These are phyloP conservation scores for Chaetura pelagica DNA, from an alignment of 2,113 vertebrate species.

Conservation along the genomic window DNA sequence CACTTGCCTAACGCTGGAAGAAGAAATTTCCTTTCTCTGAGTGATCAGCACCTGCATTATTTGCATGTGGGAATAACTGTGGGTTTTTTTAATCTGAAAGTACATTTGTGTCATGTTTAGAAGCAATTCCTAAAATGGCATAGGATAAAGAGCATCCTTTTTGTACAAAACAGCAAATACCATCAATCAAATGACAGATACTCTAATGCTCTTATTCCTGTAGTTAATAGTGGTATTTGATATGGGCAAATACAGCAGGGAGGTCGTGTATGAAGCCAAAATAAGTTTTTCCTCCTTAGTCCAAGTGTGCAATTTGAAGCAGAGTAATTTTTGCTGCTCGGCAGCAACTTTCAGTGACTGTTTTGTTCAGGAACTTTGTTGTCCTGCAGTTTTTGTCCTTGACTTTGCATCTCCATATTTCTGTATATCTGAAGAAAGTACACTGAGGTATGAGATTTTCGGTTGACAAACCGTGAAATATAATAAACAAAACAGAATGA, in stretches of 20 bases:
- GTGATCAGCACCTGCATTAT: neutral
- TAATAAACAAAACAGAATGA: neutral
- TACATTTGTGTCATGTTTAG: neutral
- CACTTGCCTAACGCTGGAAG: neutral
- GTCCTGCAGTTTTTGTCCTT: neutral
- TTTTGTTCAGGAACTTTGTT: neutral
- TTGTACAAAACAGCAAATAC: neutral
- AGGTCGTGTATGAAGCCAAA: neutral
- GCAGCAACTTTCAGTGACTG: neutral
- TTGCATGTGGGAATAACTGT: neutral
- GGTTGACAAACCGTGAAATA: neutral
- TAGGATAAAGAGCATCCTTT: neutral
- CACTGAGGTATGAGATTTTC: neutral
- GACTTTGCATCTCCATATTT: neutral
- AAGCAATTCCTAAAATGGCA: neutral
- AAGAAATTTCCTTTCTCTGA: neutral
- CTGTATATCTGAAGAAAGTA: neutral
- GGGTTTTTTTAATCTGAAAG: neutral
- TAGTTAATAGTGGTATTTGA: neutral
- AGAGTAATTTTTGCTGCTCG: neutral
- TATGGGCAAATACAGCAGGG: neutral
- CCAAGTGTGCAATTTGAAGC: neutral
- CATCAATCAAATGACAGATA: neutral
- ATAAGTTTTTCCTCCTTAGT: neutral
- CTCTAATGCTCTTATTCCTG: neutral